Conservation (phyloP, 2,113 vertebrate species). For the Oncorhynchus clarkii region DNA sequence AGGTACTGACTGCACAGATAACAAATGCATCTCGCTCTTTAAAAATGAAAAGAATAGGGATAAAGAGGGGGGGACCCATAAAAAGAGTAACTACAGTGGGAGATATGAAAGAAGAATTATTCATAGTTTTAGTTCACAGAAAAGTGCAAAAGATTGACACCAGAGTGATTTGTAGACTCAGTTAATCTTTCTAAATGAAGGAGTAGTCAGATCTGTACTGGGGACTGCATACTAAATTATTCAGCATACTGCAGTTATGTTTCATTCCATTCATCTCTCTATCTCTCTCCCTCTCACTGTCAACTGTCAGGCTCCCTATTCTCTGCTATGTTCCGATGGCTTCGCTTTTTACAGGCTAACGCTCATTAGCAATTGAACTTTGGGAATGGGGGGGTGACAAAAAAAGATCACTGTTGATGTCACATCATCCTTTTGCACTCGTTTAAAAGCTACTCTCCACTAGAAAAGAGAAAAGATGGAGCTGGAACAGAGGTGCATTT, state of each 20-base stretch:
- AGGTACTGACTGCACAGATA: constrained; percentile 50
- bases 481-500: not conserved
- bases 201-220: constrained; percentile 63
- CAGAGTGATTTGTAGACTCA: constrained; percentile 63
- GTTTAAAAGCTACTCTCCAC: constrained; percentile 3
- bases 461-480: not conserved
- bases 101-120: constrained; percentile 65
- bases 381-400: constrained; percentile 13
- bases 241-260: constrained; percentile 60
- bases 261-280: constrained; percentile 54
- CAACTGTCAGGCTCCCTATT: constrained; percentile 50
- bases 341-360: constrained; percentile 25
- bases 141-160: constrained; percentile 61
- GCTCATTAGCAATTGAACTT: constrained; percentile 43
- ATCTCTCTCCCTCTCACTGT: constrained; percentile 20
- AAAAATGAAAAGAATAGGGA: constrained; percentile 32
- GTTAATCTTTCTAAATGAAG: constrained; percentile 72
- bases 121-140: constrained; percentile 47
- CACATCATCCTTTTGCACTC: not conserved
- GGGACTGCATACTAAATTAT: constrained; percentile 65
- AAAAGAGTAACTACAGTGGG: constrained; percentile 51
- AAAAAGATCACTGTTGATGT: constrained; percentile 17
- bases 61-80: constrained; percentile 44
- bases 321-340: constrained; percentile 25
- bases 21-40: constrained; percentile 55